Base-by-base conservation (phyloP, 2,888 invertebrate species). In the Dexiosoma caninum region DNA sequence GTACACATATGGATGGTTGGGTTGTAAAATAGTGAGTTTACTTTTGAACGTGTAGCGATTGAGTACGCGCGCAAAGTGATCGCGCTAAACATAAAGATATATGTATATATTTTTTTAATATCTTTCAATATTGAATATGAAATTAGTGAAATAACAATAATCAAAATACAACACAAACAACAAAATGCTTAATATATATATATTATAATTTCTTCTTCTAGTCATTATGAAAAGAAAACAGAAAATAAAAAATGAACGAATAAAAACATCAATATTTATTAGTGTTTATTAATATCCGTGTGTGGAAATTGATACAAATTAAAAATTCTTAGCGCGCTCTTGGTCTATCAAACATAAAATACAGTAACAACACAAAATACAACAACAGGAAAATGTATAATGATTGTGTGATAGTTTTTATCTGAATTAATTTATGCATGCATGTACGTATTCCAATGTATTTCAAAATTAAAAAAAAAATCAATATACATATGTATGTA, bases 261-360 rank as follows among this genome's bases (percentile, higher is more conserved):
- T 14, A 59, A 42, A 67, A 74, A 64, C 72, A 69, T 81, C 81
- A 81, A 81, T 81, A 81, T 76, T 77, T 81, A 77, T 77, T 74
- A 77, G 77, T 69, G 69, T 81, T 81, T 77, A 69, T 74, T 81
- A 77, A 77, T 77, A 81, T 70, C 77, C 72, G 77, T 51, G 80
- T 76, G 75, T 75, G 75, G 80, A 80, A 80, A 80, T 80, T 80
- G 62, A 81, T 72, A 74, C 21, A 57, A 81, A 81, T 81, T 81
- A 77, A 77, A 77, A 44, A 81, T 81, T 81, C 81, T 77, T 69
- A 69, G 72, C 72, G 77, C 77, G 81, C 62, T 74, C 69, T 51
- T 42, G 44, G 27, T 62, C 57, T 51, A 32, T 19, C 2, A 62
- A 62, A 27, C 19, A 32, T 49, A 44, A 60, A 44, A 53, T 16